Evolutionary conservation across 1,140 invertebrate genomes (phyloP), one percentile per base, ranked within the genome.

Genomic region (Ostrea denselamellosa): DNA sequence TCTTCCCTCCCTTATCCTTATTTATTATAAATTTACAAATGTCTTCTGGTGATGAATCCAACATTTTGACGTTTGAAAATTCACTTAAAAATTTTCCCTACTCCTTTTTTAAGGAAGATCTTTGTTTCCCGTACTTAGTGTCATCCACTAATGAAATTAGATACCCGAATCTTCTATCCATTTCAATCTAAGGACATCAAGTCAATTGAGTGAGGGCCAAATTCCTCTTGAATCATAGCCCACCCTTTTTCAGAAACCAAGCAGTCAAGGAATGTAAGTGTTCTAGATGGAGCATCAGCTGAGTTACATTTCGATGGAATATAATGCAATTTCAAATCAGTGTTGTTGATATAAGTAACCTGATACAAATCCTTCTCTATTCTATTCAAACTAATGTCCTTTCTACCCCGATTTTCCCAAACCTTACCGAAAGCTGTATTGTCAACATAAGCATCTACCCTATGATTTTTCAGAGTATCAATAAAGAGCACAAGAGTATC

Each of bases 381-480:
- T 1, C 53, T 62, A 53, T 85, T 85, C 8, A 88, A 53, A 28
- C 17, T 1, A 51, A 25, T 51, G 58, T 85, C 53, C 28, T 82
- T 88, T 22, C 53, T 65, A 0, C 52, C 25, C 34, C 85, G 68
- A 4, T 65, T 86, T 51, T 85, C 53, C 68, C 84, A 86, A 14
- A 65, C 87, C 17, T 8, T 10, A 77, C 83, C 71, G 1, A 44
- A 56, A 51, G 84, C 85, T 3, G 17, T 17, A 34, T 83, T 88
- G 54, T 85, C 87, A 12, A 85, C 84, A 86, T 82, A 88, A 19
- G 87, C 87, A 86, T 88, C 87, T 68, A 88, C 85, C 77, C 87
- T 83, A 86, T 88, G 85, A 53, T 86, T 25, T 5, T 17, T 54
- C 0, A 86, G 22, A 19, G 0, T 53, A 22, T 71, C 89, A n/a